Conservation (phyloP, 2,797 vertebrate species). For the Sebastes hopkinsi region DNA sequence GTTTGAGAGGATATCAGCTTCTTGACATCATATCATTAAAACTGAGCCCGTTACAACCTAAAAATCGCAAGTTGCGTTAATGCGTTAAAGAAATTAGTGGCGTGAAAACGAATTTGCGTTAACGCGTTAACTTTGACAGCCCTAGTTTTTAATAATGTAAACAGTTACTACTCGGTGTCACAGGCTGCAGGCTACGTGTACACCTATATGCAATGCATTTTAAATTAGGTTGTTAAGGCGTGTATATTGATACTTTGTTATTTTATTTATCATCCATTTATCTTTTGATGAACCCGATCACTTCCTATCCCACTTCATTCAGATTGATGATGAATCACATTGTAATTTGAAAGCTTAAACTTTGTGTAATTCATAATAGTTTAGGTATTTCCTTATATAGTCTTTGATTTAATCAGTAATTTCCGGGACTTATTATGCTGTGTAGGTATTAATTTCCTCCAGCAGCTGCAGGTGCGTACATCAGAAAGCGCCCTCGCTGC, state of each 20-base stretch:
- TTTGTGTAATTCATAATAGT: background rate
- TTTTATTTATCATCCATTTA: background rate
- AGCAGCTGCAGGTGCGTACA: conserved; percentile 1
- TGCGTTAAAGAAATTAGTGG: too few species aligned
- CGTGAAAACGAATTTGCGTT: too few species aligned
- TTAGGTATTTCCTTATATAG: background rate
- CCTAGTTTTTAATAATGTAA: too few species aligned
- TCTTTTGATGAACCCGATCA: background rate
- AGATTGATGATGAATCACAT: background rate
- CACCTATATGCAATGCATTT: too few species aligned
- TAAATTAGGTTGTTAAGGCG: too few species aligned
- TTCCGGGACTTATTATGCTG: background rate
- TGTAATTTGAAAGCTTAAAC: background rate
- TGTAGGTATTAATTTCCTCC: background rate
- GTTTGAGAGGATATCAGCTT: too few species aligned
- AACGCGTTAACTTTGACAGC: too few species aligned
- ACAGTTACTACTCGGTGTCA: too few species aligned
- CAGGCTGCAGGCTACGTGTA: too few species aligned
- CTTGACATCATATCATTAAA: too few species aligned
- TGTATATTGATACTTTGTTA: background rate
- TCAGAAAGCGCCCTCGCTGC: background rate
- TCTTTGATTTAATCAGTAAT: background rate
- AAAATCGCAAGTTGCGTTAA: too few species aligned
- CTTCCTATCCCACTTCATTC: background rate
- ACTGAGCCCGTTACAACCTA: too few species aligned